Conservation (phyloP, 2,888 invertebrate genomes). For the Sepiola atlantica region DNA sequence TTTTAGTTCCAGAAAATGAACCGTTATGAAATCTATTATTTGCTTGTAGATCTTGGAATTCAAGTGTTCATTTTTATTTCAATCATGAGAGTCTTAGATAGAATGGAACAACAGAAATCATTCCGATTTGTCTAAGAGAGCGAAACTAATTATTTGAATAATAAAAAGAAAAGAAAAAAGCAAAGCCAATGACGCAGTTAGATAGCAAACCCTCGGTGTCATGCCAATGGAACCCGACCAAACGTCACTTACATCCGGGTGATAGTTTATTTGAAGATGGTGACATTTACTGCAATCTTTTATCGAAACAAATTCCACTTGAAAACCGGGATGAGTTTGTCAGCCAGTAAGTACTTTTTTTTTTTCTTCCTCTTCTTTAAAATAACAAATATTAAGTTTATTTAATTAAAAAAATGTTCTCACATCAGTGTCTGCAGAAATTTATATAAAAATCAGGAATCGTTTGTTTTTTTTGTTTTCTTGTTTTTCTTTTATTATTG, state of each 20-base stretch:
- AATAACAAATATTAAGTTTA: background rate
- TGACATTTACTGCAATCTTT: slow-evolving; percentile 63
- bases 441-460: background rate
- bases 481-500: no score
- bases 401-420: no score
- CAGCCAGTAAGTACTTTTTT: slow-evolving; percentile 35
- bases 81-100: slow-evolving; percentile 35
- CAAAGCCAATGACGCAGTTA: background rate
- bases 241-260: slow-evolving; percentile 63
- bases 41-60: background rate
- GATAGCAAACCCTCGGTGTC: slow-evolving; percentile 2
- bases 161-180: no score
- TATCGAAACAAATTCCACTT: slow-evolving; percentile 57
- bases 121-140: background rate
- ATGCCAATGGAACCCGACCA: slow-evolving; percentile 55
- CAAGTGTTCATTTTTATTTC: slow-evolving; percentile 36
- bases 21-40: slow-evolving; percentile 23
- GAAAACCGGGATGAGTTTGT: slow-evolving; percentile 48
- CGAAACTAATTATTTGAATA: background rate
- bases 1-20: background rate
- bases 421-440: background rate
- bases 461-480: background rate
- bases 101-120: slow-evolving; percentile 37
- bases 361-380: background rate
- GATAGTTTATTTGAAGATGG: slow-evolving; percentile 78